Conservation (phyloP, 2,797 vertebrate genomes). For the Bradypus variegatus region DNA sequence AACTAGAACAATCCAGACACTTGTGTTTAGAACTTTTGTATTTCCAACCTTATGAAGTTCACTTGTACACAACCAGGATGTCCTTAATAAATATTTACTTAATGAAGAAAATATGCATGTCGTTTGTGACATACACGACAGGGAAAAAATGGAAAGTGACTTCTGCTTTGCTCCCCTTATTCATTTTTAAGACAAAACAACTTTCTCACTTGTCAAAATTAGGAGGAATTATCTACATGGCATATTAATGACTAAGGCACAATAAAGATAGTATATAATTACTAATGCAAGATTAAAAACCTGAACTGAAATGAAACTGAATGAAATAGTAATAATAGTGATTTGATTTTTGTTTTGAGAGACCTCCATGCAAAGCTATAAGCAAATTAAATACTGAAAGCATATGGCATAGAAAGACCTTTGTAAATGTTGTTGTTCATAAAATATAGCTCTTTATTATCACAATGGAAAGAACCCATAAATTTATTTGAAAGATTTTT, state of each 20-base stretch:
- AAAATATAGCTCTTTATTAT: slow-evolving; percentile 56
- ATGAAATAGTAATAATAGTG: slow-evolving; percentile 24
- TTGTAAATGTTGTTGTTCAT: slow-evolving; percentile 57
- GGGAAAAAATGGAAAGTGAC: background rate
- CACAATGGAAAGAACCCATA: slow-evolving; percentile 47
- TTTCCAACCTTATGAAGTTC: background rate
- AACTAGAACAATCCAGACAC: background rate
- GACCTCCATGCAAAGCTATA: slow-evolving; percentile 35
- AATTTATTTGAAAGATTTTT: slow-evolving; percentile 54
- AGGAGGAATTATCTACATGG: background rate
- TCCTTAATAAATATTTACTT: background rate
- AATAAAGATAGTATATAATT: slow-evolving; percentile 25
- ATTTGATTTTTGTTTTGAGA: slow-evolving; percentile 58
- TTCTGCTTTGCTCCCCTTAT: background rate
- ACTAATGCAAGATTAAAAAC: slow-evolving; percentile 33
- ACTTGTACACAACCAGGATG: background rate
- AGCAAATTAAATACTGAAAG: slow-evolving; percentile 57
- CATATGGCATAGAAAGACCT: slow-evolving; percentile 51
- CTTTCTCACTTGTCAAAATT: slow-evolving; percentile 9
- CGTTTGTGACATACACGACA: background rate
- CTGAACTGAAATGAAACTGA: slow-evolving; percentile 44
- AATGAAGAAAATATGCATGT: slow-evolving; percentile 28
- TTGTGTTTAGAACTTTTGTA: background rate
- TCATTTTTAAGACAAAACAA: slow-evolving; percentile 12
- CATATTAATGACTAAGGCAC: background rate